These are phyloP conservation scores for Trachythela sp. DNA, from an alignment of 64 coral and sea anemone genomes.

Conservation along the genomic window DNA sequence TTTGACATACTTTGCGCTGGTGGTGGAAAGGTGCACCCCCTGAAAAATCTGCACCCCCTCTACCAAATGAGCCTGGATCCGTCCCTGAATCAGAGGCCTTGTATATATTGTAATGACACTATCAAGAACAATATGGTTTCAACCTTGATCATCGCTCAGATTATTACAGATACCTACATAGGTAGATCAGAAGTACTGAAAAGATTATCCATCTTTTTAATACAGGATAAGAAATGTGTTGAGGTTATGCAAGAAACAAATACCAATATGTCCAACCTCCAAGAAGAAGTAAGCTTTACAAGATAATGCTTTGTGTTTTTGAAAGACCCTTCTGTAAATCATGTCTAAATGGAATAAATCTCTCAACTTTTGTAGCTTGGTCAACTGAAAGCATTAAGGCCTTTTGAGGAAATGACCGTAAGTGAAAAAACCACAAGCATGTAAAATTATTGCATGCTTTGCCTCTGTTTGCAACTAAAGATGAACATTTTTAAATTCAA, in stretches of 20 bases:
- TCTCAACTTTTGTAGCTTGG: background rate
- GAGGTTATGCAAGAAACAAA: constrained; percentile 3
- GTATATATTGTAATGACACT: no score
- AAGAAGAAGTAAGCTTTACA: constrained; percentile 11
- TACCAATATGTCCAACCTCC: background rate
- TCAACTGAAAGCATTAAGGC: background rate
- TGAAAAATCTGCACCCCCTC: no score
- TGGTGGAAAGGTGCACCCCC: no score
- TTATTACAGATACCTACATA: no score
- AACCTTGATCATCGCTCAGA: no score
- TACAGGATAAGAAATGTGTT: background rate
- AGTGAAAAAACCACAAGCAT: background rate
- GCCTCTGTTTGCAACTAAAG: no score
- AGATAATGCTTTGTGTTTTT: background rate
- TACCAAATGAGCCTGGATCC: no score
- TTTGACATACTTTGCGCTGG: no score
- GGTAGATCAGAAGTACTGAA: background rate
- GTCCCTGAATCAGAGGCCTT: no score
- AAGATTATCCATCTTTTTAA: background rate
- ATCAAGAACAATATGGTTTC: no score
- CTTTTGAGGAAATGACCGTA: constrained; percentile 18
- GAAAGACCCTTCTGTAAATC: background rate
- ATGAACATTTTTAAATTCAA: no score
- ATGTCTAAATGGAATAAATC: background rate
- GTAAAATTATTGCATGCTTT: no score